Percentiles rank a stretch among this genome's conserved stretches.
Conservation (phyloP, 2,113 vertebrate genomes). For the Heterochromis multidens region DNA sequence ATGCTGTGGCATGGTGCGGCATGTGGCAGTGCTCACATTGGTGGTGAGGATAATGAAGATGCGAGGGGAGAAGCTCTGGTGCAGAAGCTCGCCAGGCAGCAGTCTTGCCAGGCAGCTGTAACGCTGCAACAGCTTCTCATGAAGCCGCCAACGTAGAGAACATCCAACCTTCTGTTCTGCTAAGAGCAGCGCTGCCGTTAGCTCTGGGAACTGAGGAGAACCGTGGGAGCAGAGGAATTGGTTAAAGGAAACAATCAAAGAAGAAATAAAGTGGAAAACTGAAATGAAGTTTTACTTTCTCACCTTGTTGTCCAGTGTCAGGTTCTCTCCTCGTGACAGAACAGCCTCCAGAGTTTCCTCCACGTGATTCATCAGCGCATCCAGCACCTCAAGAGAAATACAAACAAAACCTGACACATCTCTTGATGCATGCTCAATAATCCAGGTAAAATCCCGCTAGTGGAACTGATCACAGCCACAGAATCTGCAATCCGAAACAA, state of each 20-base stretch:
- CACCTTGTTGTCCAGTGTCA: conserved; percentile 85
- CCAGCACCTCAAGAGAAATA: conserved; percentile 81
- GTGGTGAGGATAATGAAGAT: conserved; percentile 91
- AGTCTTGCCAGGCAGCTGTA: conserved; percentile 88
- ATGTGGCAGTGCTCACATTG: conserved; percentile 77
- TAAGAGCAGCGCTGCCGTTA: conserved; percentile 84
- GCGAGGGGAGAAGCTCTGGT: conserved; percentile 89
- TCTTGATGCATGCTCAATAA: too few relatives aligned
- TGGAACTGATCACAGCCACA: too few relatives aligned
- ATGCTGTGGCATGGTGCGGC: not conserved
- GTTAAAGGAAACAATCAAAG: not conserved
- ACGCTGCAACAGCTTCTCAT: conserved; percentile 89
- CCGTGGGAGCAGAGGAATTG: not conserved
- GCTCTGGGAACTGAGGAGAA: conserved; percentile 74
- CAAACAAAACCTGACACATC: not conserved
- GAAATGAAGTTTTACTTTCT: not conserved
- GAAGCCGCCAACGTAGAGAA: conserved; percentile 91
- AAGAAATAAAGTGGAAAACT: not conserved
- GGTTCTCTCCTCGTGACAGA: conserved; percentile 82
- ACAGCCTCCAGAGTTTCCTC: conserved; percentile 90
- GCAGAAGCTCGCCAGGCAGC: conserved; percentile 90
- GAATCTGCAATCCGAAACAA: too few relatives aligned
- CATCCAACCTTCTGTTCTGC: conserved; percentile 88
- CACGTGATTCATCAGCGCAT: conserved; percentile 86
- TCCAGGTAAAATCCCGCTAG: too few relatives aligned